Conservation (phyloP, 1,140 invertebrate species). For the Pseudobourletiella spinata region DNA sequence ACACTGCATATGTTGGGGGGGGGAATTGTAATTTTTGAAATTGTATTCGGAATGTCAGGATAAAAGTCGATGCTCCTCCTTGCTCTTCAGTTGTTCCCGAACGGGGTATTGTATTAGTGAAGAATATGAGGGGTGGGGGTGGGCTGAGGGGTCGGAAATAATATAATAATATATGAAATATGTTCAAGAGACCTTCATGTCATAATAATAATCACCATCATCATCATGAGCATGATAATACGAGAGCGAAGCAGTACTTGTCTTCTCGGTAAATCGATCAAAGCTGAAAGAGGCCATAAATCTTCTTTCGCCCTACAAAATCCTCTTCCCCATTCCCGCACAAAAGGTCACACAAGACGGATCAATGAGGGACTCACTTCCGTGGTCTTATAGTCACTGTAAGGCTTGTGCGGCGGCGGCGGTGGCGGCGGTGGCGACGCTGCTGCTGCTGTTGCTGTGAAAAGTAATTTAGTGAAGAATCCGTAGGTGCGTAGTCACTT, state of each 20-base stretch:
- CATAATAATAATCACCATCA: too few species aligned
- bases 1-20: too few species aligned
- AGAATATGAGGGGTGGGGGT: neutral
- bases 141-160: neutral
- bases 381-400: neutral
- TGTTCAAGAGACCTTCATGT: neutral
- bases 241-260: slow-evolving; percentile 9
- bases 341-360: slow-evolving; percentile 14
- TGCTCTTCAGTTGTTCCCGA: too few species aligned
- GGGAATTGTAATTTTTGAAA: too few species aligned
- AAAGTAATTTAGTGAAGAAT: neutral
- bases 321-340: slow-evolving; percentile 3
- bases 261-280: slow-evolving; percentile 19
- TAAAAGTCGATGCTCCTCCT: neutral
- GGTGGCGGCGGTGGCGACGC: too few species aligned
- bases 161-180: neutral
- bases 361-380: neutral
- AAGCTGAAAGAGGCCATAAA: slow-evolving; percentile 16
- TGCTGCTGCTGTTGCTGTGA: too few species aligned
- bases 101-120: neutral
- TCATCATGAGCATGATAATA: too few species aligned
- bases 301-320: too few species aligned
- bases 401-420: too few species aligned
- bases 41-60: slow-evolving; percentile 5
- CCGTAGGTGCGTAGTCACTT: too few species aligned